Conservation (phyloP, 2,113 vertebrate species). For the Ceyx margarethae region DNA sequence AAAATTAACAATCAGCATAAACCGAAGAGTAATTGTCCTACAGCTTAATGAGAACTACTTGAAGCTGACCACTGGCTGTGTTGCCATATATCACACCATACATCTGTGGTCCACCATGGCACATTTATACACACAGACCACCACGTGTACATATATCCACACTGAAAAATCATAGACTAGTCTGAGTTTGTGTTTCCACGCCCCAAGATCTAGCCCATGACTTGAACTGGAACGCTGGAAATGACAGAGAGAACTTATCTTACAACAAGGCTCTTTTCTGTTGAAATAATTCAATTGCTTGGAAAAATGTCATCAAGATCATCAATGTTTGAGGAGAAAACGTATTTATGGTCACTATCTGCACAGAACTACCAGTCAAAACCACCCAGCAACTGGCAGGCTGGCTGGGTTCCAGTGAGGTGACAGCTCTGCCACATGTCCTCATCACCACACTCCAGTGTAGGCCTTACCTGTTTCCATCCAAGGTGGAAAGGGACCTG, state of each 20-base stretch:
- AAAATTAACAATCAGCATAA: neutral
- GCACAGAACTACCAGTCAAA: neutral
- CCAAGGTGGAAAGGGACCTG: neutral
- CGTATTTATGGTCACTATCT: neutral
- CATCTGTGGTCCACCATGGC: accelerated
- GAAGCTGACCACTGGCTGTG: neutral
- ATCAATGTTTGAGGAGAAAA: neutral
- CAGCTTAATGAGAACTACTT: neutral
- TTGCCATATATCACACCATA: neutral
- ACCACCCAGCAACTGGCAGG: neutral
- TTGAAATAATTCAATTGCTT: neutral
- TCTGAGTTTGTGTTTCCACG: neutral
- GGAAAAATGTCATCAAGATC: neutral
- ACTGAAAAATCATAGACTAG: neutral
- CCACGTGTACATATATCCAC: accelerated
- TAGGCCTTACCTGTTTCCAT: neutral
- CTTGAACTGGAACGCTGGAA: neutral
- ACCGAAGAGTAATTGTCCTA: neutral
- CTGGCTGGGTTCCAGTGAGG: neutral
- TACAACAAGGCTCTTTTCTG: neutral
- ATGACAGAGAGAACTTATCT: neutral
- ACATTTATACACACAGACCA: neutral
- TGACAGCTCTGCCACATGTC: neutral
- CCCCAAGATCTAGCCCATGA: neutral
- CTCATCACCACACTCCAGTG: accelerated